These are phyloP conservation scores for Rhinichthys osculus DNA, from an alignment of 2,797 vertebrate genomes.

Conservation along the genomic window DNA sequence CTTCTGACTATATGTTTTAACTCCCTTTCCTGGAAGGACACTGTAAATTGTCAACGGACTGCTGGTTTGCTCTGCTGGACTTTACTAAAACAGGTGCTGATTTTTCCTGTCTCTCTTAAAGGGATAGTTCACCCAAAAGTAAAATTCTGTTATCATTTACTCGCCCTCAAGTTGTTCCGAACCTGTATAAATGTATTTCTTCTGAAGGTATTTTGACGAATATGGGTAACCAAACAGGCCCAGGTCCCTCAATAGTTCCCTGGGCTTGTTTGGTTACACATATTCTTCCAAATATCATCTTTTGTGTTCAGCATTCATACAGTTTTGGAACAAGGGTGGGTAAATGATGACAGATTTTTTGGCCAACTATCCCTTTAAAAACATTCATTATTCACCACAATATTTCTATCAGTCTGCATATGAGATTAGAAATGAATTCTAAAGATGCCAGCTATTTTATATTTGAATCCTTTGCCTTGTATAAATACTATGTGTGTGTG, in stretches of 20 bases:
- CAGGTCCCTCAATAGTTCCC: too few relatives aligned
- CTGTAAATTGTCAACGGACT: conserved; percentile 89
- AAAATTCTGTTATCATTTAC: background rate
- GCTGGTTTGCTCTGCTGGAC: conserved; percentile 94
- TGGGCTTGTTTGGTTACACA: too few relatives aligned
- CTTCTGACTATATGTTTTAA: conserved; percentile 89
- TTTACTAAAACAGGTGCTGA: conserved; percentile 88
- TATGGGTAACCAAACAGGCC: background rate
- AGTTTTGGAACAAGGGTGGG: background rate
- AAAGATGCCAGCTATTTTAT: background rate
- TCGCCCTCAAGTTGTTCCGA: background rate
- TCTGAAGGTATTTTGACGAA: background rate
- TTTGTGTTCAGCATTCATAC: background rate
- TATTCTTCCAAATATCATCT: too few relatives aligned
- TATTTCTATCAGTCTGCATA: background rate
- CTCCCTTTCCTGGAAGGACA: conserved; percentile 94
- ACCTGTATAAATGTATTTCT: too few relatives aligned
- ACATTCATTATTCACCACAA: background rate
- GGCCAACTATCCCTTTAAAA: background rate
- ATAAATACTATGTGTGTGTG: background rate
- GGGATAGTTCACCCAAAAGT: background rate
- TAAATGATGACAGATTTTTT: too few relatives aligned
- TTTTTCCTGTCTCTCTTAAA: background rate
- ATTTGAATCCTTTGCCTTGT: background rate
- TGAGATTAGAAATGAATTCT: background rate